phyloP scores from a whole-genome alignment of 1,140 invertebrate species.

The Musca domestica region DNA sequence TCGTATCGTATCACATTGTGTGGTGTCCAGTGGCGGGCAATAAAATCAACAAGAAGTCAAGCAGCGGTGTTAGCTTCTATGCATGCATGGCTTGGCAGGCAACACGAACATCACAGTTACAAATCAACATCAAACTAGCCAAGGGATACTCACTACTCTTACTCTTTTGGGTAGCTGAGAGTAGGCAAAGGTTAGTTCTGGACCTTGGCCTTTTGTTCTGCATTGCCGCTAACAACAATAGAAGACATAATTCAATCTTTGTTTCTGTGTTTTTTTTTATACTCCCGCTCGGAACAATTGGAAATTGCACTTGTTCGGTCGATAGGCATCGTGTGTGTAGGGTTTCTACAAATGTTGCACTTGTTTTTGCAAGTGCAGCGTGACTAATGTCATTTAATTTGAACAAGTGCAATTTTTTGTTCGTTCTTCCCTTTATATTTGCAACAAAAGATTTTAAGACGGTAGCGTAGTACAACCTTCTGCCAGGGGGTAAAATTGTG shows the following conservation, averaged over 20 bases:
- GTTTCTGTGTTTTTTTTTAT: neutral
- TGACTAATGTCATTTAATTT: slow-evolving; percentile 5
- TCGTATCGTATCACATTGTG: too few relatives aligned
- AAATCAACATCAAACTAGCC: too few relatives aligned
- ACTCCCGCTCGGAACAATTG: neutral
- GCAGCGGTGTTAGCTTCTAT: neutral
- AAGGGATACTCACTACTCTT: too few relatives aligned
- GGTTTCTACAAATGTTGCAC: neutral
- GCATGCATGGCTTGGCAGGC: neutral
- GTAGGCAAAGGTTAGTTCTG: too few relatives aligned
- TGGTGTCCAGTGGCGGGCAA: neutral
- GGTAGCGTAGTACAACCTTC: too few relatives aligned
- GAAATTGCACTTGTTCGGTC: slow-evolving; percentile 4
- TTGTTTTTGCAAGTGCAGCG: slow-evolving; percentile 12
- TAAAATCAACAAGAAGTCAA: slow-evolving; percentile 3
- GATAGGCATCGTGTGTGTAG: neutral
- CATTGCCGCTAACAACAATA: neutral
- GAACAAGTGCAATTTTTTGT: slow-evolving; percentile 8
- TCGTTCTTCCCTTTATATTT: too few relatives aligned
- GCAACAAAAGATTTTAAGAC: too few relatives aligned
- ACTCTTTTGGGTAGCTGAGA: too few relatives aligned
- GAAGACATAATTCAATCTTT: slow-evolving; percentile 1
- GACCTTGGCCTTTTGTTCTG: too few relatives aligned
- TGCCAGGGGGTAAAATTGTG: too few relatives aligned
- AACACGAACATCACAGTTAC: neutral